Conservation (phyloP, 2,797 vertebrate genomes). For the Pantherophis alleghaniensis region DNA sequence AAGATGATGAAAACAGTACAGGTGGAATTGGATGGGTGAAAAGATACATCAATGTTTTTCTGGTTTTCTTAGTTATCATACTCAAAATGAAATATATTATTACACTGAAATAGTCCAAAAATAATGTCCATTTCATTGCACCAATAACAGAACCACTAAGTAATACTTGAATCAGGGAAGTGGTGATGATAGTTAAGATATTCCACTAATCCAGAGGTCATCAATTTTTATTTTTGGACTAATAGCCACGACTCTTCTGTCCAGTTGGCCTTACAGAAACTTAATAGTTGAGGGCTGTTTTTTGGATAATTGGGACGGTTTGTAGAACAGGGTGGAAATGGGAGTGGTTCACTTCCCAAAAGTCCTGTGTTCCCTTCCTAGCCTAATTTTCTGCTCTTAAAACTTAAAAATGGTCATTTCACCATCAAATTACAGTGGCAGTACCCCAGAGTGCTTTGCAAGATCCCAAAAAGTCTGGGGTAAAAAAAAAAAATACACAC, state of each 20-base stretch:
- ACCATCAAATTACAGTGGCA: background rate
- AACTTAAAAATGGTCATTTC: background rate
- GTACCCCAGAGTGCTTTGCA: background rate
- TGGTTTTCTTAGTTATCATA: background rate
- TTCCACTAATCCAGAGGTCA: background rate
- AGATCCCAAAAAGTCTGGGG: background rate
- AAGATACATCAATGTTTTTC: background rate
- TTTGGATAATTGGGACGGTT: background rate
- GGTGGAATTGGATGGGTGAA: background rate
- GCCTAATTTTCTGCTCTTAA: background rate
- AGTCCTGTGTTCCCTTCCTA: background rate
- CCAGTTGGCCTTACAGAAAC: background rate
- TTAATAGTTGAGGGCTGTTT: background rate
- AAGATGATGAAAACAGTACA: background rate
- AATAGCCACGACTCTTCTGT: background rate
- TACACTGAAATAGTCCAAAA: background rate
- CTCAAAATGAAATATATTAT: constrained; percentile 14
- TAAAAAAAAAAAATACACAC: background rate
- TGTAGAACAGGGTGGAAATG: background rate
- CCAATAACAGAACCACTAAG: background rate
- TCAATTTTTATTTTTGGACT: background rate
- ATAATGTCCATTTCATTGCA: background rate
- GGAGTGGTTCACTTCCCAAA: background rate
- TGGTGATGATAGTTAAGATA: background rate
- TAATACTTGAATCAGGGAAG: background rate